phyloP scores from a whole-genome alignment of 2,113 vertebrate species.

The Petroica traversi region DNA sequence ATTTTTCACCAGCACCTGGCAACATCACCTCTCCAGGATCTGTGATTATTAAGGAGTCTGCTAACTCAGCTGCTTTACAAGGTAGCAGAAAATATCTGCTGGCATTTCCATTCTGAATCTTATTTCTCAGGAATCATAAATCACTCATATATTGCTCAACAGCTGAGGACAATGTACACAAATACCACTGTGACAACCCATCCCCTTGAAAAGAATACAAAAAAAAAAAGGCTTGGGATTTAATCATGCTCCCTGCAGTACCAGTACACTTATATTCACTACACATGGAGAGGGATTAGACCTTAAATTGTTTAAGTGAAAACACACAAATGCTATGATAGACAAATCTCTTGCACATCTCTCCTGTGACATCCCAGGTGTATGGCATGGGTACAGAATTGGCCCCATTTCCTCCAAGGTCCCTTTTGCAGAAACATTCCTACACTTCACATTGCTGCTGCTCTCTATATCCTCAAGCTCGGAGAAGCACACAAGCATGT shows the following conservation, averaged over 20 bases:
- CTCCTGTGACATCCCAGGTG: fast-evolving
- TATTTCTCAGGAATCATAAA: neutral
- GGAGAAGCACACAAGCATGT: neutral
- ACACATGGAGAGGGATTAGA: neutral
- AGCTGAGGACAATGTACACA: neutral
- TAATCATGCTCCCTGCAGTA: neutral
- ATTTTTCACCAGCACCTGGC: conserved; percentile 13
- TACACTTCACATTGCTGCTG: neutral
- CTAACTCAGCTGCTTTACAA: conserved; percentile 6
- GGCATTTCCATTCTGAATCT: neutral
- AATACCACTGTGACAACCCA: neutral
- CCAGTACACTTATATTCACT: neutral
- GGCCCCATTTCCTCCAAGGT: neutral
- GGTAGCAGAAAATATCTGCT: neutral
- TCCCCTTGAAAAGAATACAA: neutral
- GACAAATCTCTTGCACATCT: neutral
- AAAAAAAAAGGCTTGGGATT: neutral
- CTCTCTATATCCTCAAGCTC: neutral
- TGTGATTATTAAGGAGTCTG: neutral
- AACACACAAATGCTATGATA: neutral
- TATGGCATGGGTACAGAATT: neutral
- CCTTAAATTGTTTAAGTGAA: neutral
- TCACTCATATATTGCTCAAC: neutral
- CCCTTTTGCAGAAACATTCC: neutral
- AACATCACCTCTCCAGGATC: conserved; percentile 8